Evolutionary conservation across 2,797 vertebrate species (phyloP).

Genomic region (Myotis vivesi): DNA sequence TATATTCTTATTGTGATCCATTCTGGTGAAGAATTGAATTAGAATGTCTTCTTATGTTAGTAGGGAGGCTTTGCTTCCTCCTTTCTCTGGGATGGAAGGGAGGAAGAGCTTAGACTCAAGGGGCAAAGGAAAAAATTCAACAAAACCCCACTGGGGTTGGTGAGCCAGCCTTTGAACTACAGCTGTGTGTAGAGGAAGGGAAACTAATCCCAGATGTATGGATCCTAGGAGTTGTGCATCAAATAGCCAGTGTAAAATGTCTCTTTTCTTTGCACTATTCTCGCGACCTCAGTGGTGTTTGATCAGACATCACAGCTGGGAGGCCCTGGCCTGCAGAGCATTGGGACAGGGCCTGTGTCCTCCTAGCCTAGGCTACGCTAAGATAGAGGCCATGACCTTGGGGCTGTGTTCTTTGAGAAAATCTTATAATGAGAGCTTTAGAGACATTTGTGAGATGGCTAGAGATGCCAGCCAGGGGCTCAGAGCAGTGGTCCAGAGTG

Average conservation of each 20-base stretch:
- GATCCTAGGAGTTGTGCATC: neutral
- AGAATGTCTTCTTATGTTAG: neutral
- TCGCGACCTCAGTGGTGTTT: neutral
- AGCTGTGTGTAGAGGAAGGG: neutral
- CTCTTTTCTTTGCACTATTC: neutral
- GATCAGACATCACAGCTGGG: neutral
- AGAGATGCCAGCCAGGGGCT: neutral
- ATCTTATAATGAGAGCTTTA: neutral
- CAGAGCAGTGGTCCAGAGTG: neutral
- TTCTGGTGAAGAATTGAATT: neutral
- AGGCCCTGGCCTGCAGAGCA: neutral
- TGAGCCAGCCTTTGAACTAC: neutral
- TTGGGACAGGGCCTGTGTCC: neutral
- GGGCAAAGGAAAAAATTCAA: neutral
- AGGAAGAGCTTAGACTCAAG: neutral
- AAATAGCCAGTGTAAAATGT: neutral
- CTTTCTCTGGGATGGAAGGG: neutral
- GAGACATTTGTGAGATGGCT: neutral
- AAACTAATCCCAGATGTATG: neutral
- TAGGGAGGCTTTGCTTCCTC: neutral
- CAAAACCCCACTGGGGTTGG: neutral
- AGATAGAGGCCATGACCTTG: neutral
- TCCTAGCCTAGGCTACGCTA: neutral
- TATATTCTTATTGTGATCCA: neutral
- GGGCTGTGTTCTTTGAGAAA: neutral